Evolutionary conservation across 1,140 invertebrate species (phyloP).

Genomic region (Parapsyche elsis): DNA sequence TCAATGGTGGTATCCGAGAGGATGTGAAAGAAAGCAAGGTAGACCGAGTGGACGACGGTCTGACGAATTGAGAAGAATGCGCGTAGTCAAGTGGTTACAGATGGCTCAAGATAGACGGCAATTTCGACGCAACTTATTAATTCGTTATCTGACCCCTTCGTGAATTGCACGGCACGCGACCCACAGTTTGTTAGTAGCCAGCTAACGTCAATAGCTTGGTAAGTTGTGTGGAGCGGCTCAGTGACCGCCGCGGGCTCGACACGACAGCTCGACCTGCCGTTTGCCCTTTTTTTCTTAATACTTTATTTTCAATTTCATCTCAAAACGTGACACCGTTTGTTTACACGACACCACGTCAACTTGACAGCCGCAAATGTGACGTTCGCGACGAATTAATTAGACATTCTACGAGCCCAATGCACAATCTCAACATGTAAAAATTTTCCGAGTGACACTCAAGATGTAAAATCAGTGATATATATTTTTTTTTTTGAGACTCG

Average conservation of each 20-base stretch:
- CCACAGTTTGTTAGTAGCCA: not conserved
- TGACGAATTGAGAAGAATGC: too few relatives aligned
- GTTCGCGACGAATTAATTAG: not conserved
- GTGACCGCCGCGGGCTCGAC: slow-evolving; percentile 37
- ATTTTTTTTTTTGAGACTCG: not conserved
- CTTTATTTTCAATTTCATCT: not conserved
- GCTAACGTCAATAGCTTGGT: slow-evolving; percentile 27
- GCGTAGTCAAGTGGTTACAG: too few relatives aligned
- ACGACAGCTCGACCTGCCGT: slow-evolving; percentile 21
- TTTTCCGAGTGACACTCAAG: not conserved
- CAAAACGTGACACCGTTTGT: slow-evolving; percentile 2
- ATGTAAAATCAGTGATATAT: not conserved
- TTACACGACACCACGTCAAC: not conserved
- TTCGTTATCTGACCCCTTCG: too few relatives aligned
- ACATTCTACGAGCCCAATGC: not conserved
- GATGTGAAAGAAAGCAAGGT: too few relatives aligned
- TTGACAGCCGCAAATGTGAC: not conserved
- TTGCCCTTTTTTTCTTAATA: slow-evolving; percentile 8
- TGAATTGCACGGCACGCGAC: not conserved
- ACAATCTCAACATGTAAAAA: not conserved
- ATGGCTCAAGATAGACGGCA: too few relatives aligned
- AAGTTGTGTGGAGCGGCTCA: slow-evolving; percentile 35
- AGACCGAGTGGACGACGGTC: too few relatives aligned
- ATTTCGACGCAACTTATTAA: too few relatives aligned
- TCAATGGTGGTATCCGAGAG: too few relatives aligned